Evolutionary conservation across 2,888 invertebrate species (phyloP), one percentile per base, ranked within the genome.

Genomic region (Idaea biselata): DNA sequence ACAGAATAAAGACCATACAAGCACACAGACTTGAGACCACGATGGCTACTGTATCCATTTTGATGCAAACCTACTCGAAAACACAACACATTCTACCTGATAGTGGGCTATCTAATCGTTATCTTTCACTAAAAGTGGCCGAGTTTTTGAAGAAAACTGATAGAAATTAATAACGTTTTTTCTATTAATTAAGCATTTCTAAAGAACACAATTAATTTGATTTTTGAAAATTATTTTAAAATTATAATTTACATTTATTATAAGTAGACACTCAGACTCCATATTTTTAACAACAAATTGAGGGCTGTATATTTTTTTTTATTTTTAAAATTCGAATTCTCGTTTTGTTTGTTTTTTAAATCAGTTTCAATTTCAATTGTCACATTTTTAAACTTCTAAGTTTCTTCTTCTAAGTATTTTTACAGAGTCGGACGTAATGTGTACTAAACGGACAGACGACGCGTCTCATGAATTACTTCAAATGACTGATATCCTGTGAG

Each of bases 11-110:
- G 60, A 80, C 82, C 90, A 89, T 88, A 60, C 83, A 80, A 31
- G 88, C 16, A 62, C 86, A 78, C 61, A 86, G 61, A 1, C 76
- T 75, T 0, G 73, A 64, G 68, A 88, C 73, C 18, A 82, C 65
- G 17, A 69, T 68, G 7, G 81, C 70, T 17, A 86, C 66, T 6
- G 80, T 44, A 73, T 88, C 83, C 87, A 88, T 87, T 72, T 76
- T 82, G 17, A 18, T 56, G 18, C 44, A 61, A 59, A 14, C 59
- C 57, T 57, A 11, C 14, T 44, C 44, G 44, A 44, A 44, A 44
- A 44, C 44, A 44, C 44, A 44, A 44, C 44, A 8, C 44, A 44
- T 44, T 44, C 11, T 44, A 44, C 44, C 8, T 11, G 44, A 44
- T 44, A 44, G 14, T 11, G 44, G 11, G 14, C 44, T 44, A 44